Evolutionary conservation across 1,140 invertebrate species (phyloP), one percentile per base, ranked within the genome.

Genomic region (Drosophila bocki): DNA sequence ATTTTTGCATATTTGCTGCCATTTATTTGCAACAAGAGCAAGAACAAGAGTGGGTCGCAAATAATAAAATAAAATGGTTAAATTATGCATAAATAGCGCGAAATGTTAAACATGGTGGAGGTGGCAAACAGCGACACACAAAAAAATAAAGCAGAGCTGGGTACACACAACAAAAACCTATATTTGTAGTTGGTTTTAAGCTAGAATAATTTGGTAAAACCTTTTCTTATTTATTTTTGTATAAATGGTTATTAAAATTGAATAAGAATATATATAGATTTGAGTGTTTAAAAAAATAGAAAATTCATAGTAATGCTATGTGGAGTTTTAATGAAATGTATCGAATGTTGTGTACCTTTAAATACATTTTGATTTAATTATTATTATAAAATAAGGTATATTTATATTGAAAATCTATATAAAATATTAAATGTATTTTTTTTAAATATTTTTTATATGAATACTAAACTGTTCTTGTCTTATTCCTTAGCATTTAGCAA

Each of bases 41-140:
- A 61, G 13, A 72, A 71, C 69, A 59, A 72, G 67, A 51, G 47
- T 37, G 53, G 70, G 45, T 39, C 37, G 37, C 70, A 72, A 72
- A 72, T 72, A 72, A 72, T 60, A 72, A 72, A 72, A 72, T 75
- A 75, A 79, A 78, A 87, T 82, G 76, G 63, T 63, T 39, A 82
- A 82, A 82, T 70, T 68, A 69, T 64, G 67, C 56, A 79, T 76
- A 68, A 76, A 72, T 77, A 62, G 69, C 63, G 53, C 48, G 37
- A 78, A 78, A 81, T 45, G 56, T 81, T 74, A 50, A 84, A 53
- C 71, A 68, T 44, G 63, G 50, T 48, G 53, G 37, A 69, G 50
- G 64, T 56, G 53, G 53, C 53, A 33, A 56, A 39, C 13, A 56
- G 19, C 35, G 53, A 56, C 53, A 56, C 53, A n/a, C 39, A 3